Percentiles rank a stretch among this genome's conserved stretches.
These are phyloP conservation scores for Hemiscyllium ocellatum DNA, from an alignment of 2,113 vertebrate genomes.

Conservation along the genomic window DNA sequence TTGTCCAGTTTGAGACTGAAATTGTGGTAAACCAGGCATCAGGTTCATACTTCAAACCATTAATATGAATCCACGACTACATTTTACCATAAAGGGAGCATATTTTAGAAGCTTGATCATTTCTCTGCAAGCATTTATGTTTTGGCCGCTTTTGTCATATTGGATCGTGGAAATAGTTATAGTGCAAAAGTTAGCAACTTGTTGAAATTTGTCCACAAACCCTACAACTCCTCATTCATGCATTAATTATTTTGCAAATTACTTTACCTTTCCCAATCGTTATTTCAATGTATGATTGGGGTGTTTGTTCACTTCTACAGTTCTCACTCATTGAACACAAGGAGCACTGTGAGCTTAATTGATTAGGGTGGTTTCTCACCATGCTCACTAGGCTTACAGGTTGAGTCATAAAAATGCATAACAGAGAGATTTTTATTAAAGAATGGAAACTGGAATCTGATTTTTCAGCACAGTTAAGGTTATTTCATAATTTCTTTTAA, in stretches of 20 bases:
- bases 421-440: background rate
- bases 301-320: background rate
- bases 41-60: background rate
- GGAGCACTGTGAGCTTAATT: background rate
- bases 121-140: background rate
- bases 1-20: background rate
- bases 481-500: background rate
- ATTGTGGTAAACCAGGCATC: background rate
- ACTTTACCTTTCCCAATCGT: background rate
- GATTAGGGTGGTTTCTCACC: background rate
- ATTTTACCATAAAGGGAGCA: background rate
- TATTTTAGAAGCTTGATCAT: background rate
- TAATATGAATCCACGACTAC: background rate
- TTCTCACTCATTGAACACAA: background rate
- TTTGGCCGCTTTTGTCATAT: background rate
- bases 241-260: background rate
- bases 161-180: background rate
- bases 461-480: background rate
- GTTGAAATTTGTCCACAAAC: background rate
- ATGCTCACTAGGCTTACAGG: background rate
- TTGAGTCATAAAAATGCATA: background rate
- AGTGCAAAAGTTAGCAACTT: background rate
- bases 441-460: background rate
- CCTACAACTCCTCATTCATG: background rate
- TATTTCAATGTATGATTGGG: background rate